phyloP scores from a whole-genome alignment of 92 coral and sea anemone genomes.

The Zoanthus sociatus region DNA sequence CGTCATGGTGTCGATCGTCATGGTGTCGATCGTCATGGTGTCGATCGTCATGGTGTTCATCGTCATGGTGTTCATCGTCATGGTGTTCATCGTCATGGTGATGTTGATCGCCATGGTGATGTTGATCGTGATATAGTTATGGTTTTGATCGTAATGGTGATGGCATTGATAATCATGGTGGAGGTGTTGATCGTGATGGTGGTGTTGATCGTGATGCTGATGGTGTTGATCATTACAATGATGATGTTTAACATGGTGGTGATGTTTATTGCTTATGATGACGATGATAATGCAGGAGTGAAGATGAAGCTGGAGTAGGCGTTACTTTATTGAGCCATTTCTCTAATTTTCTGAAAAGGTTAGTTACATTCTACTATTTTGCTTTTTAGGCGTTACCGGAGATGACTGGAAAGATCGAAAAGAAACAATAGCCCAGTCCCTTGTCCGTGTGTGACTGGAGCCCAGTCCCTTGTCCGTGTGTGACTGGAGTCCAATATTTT shows the following conservation, averaged over 20 bases:
- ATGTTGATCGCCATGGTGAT: not conserved
- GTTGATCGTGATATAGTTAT: not conserved
- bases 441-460: no score
- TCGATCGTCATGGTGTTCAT: not conserved
- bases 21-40: not conserved
- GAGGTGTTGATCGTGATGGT: not conserved
- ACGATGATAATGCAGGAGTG: not conserved
- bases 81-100: not conserved
- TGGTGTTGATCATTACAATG: not conserved
- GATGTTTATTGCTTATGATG: not conserved
- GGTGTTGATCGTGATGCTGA: not conserved
- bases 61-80: not conserved
- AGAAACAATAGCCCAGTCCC: not conserved
- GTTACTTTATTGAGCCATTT: no score
- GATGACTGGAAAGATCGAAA: constrained; percentile 85
- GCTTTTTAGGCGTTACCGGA: constrained; percentile 92
- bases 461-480: no score
- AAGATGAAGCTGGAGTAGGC: not conserved
- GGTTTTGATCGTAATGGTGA: not conserved
- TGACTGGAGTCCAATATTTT: not conserved
- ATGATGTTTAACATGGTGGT: not conserved
- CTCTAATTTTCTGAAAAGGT: not conserved
- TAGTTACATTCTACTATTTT: not conserved
- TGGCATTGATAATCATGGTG: not conserved
- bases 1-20: not conserved